Conservation (phyloP, 1,140 invertebrate species). For the Drosophila punjabiensis region DNA sequence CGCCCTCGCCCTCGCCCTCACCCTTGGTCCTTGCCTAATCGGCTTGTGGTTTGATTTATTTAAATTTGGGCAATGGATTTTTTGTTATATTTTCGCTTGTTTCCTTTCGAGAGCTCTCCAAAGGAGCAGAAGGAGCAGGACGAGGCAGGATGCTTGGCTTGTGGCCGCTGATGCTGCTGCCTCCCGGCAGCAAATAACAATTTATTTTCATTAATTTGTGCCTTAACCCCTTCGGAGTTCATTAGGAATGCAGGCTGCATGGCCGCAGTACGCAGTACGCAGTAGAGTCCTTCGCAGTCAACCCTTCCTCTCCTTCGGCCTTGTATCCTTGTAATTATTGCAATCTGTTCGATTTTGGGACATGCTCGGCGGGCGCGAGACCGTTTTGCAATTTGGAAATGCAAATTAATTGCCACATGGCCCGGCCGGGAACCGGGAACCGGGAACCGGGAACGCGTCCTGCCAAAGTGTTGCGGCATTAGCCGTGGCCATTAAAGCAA, state of each 20-base stretch:
- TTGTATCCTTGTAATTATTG: constrained; percentile 75
- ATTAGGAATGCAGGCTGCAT: constrained; percentile 76
- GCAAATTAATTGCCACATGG: constrained; percentile 85
- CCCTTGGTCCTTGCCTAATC: constrained; percentile 47
- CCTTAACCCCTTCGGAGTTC: constrained; percentile 78
- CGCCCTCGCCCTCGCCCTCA: background rate
- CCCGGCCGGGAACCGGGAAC: constrained; percentile 63
- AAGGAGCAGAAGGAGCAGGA: constrained; percentile 3
- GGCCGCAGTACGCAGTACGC: background rate
- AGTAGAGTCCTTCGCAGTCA: constrained; percentile 29
- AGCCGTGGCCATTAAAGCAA: constrained; percentile 75
- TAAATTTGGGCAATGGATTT: constrained; percentile 54
- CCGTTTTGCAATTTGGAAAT: constrained; percentile 82
- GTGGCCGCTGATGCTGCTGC: background rate
- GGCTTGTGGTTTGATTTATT: constrained; percentile 81
- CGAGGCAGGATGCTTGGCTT: constrained; percentile 42
- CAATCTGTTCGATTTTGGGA: constrained; percentile 84
- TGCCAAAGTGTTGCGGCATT: constrained; percentile 65
- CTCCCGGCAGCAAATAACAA: constrained; percentile 65
- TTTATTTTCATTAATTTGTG: constrained; percentile 85
- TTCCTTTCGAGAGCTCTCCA: constrained; percentile 11
- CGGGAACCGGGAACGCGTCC: constrained; percentile 51
- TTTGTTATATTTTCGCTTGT: constrained; percentile 11
- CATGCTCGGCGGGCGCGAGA: constrained; percentile 34
- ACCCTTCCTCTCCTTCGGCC: constrained; percentile 42